A percentile compares a stretch with the other conserved stretches of the same genome.
These are phyloP conservation scores for Lepus europaeus DNA, from an alignment of 2,113 vertebrate species.

Conservation along the genomic window DNA sequence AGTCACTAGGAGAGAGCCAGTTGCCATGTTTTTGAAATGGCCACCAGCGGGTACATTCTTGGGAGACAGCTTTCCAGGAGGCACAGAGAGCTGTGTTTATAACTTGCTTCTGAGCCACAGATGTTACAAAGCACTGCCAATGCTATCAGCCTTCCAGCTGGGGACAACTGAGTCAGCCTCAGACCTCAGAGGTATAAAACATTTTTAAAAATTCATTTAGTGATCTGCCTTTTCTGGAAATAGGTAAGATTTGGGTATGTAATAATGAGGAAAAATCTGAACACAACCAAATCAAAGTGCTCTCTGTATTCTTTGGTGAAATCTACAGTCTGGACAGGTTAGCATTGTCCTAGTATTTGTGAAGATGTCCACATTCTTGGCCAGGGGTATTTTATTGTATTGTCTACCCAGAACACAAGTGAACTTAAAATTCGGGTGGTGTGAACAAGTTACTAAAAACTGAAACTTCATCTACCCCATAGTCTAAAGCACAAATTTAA, in stretches of 20 bases:
- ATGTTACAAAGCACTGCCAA: not conserved
- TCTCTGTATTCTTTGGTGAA: constrained; percentile 14
- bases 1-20: not conserved
- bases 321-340: not conserved
- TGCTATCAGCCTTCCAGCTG: not conserved
- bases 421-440: not conserved
- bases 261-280: not conserved
- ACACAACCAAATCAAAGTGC: not conserved
- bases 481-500: not conserved
- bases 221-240: constrained; percentile 12
- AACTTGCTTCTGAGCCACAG: constrained; percentile 29
- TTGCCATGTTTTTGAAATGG: constrained; percentile 9
- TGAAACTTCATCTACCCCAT: not conserved
- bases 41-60: not conserved
- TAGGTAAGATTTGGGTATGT: not conserved
- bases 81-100: not conserved
- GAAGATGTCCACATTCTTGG: not conserved
- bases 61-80: not conserved
- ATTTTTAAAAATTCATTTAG: constrained; percentile 10
- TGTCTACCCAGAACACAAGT: not conserved
- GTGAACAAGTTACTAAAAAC: not conserved
- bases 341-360: constrained; percentile 42
- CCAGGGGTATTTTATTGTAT: not conserved
- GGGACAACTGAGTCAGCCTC: not conserved
- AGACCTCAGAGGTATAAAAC: not conserved